Conservation (phyloP, 2,113 vertebrate genomes). For the Tilapia sparmanii region DNA sequence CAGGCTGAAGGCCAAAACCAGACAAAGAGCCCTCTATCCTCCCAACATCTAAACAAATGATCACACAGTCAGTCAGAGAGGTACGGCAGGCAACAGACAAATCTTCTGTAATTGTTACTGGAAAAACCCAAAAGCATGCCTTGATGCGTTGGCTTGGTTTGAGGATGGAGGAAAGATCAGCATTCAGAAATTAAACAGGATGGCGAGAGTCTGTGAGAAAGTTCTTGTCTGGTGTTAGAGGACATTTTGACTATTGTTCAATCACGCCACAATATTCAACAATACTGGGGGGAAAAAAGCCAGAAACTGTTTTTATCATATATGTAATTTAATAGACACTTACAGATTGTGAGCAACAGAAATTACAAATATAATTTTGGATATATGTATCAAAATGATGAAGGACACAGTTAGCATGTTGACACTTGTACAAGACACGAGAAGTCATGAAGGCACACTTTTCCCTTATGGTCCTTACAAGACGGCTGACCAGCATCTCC, state of each 20-base stretch:
- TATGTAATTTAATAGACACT: slow-evolving; percentile 15
- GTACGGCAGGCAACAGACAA: background rate
- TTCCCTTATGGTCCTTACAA: background rate
- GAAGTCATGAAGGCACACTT: slow-evolving; percentile 48
- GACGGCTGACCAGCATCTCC: background rate
- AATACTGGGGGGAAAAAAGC: background rate
- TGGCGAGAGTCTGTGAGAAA: background rate
- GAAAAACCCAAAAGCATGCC: background rate
- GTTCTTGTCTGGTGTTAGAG: background rate
- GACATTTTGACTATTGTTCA: background rate
- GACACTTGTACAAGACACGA: background rate
- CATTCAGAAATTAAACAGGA: background rate
- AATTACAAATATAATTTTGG: background rate
- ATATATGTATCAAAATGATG: background rate
- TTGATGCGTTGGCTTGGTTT: background rate
- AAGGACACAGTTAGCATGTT: background rate
- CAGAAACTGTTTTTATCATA: background rate
- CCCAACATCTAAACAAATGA: slow-evolving; percentile 9
- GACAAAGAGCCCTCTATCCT: slow-evolving; percentile 40
- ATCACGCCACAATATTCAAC: background rate
- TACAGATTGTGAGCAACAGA: background rate
- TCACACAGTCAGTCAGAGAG: background rate
- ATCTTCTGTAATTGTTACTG: background rate
- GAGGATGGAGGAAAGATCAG: background rate
- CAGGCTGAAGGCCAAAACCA: slow-evolving; percentile 20